phyloP scores from a whole-genome alignment of 2,113 vertebrate genomes.

The Anseranas semipalmata region DNA sequence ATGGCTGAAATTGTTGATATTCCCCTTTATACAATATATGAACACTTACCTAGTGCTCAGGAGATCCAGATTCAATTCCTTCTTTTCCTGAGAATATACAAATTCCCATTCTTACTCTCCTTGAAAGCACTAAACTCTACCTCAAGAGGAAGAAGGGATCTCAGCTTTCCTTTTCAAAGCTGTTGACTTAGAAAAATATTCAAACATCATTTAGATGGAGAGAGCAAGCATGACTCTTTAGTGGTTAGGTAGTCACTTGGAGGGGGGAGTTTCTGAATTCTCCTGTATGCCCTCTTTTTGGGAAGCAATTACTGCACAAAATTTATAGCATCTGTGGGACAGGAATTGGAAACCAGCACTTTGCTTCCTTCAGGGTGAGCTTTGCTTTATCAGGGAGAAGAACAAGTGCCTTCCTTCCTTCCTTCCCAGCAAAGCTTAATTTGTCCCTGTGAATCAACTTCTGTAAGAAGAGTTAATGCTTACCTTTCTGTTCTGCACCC shows the following conservation, averaged over 20 bases:
- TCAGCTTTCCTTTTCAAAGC: background rate
- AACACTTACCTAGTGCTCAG: background rate
- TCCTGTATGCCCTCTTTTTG: rapidly evolving
- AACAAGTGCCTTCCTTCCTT: background rate
- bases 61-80: background rate
- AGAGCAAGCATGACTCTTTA: background rate
- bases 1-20: background rate
- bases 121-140: background rate
- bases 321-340: background rate
- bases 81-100: background rate
- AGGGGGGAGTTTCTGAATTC: background rate
- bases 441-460: background rate
- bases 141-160: background rate
- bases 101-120: background rate
- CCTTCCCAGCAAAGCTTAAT: background rate
- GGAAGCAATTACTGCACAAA: background rate
- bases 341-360: background rate
- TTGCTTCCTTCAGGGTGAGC: background rate
- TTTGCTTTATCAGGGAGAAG: background rate
- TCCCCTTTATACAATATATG: background rate
- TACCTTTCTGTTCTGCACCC: background rate
- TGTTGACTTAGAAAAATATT: background rate
- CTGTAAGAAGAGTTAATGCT: background rate
- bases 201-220: background rate
- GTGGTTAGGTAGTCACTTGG: background rate